A percentile compares a stretch with the other conserved stretches of the same genome.
Evolutionary conservation across 2,113 vertebrate genomes (phyloP).

Genomic region (Rhinolophus sinicus): DNA sequence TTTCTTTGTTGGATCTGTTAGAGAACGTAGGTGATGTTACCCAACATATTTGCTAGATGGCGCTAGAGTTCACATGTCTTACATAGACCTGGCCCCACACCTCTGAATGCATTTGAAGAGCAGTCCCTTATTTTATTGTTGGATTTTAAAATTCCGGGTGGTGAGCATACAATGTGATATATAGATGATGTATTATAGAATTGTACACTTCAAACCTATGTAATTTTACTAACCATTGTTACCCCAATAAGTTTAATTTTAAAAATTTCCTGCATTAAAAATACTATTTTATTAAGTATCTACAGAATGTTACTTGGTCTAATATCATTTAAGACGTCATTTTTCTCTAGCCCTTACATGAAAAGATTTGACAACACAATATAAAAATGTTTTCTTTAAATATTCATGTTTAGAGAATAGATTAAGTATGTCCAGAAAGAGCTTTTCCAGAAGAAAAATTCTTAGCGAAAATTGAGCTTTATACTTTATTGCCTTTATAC

Average conservation of each 20-base stretch:
- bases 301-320: not conserved
- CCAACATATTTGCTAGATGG: conserved; percentile 52
- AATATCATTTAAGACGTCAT: not conserved
- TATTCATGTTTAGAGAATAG: conserved; percentile 43
- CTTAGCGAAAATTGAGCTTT: conserved; percentile 18
- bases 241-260: not conserved
- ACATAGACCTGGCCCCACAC: not conserved
- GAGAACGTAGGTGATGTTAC: not conserved
- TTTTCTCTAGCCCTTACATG: conserved; percentile 25
- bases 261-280: conserved; percentile 28
- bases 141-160: not conserved
- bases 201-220: too few relatives aligned
- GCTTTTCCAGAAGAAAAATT: not conserved
- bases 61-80: not conserved
- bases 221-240: too few relatives aligned
- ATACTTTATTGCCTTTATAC: not conserved
- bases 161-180: too few relatives aligned
- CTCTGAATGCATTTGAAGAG: not conserved
- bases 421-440: not conserved
- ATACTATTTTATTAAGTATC: not conserved
- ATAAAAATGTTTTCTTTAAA: conserved; percentile 35
- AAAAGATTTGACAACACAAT: conserved; percentile 23
- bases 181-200: too few relatives aligned
- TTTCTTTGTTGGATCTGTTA: not conserved
- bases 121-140: not conserved